These are phyloP conservation scores for Melopsittacus undulatus DNA, from an alignment of 2,797 vertebrate species.

Conservation along the genomic window DNA sequence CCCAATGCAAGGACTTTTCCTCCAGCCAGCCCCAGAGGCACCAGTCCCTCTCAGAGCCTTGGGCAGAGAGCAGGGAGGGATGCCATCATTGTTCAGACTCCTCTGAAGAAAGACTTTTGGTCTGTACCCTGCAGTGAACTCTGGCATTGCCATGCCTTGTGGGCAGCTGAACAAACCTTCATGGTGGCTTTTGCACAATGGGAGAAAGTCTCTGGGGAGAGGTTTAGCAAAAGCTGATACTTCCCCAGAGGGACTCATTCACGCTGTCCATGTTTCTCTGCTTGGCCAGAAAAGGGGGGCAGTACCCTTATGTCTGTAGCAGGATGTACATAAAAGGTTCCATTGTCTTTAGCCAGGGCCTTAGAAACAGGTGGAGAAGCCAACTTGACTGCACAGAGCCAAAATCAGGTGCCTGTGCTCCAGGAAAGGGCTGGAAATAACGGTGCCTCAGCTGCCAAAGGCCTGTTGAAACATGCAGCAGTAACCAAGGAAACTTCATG, in stretches of 20 bases:
- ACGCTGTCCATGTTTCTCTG: accelerated
- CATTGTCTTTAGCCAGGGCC: background rate
- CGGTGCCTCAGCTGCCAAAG: accelerated
- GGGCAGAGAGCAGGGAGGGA: background rate
- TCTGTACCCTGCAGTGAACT: background rate
- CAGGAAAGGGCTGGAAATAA: background rate
- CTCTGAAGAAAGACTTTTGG: background rate
- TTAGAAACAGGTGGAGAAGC: background rate
- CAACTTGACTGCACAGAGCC: background rate
- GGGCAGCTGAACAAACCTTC: background rate
- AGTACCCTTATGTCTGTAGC: background rate
- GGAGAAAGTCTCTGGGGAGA: background rate
- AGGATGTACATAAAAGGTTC: background rate
- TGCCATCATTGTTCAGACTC: background rate
- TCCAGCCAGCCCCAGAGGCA: background rate
- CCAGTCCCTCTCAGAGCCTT: background rate
- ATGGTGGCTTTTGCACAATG: background rate
- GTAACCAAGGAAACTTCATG: constrained; percentile 61
- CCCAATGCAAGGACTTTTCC: background rate
- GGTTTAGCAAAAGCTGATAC: background rate
- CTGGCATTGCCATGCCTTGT: background rate
- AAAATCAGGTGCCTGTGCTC: background rate
- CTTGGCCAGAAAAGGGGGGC: background rate
- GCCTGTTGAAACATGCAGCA: background rate
- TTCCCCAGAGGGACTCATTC: background rate